Conservation (phyloP, 2,113 vertebrate species). For the Sturnira hondurensis region DNA sequence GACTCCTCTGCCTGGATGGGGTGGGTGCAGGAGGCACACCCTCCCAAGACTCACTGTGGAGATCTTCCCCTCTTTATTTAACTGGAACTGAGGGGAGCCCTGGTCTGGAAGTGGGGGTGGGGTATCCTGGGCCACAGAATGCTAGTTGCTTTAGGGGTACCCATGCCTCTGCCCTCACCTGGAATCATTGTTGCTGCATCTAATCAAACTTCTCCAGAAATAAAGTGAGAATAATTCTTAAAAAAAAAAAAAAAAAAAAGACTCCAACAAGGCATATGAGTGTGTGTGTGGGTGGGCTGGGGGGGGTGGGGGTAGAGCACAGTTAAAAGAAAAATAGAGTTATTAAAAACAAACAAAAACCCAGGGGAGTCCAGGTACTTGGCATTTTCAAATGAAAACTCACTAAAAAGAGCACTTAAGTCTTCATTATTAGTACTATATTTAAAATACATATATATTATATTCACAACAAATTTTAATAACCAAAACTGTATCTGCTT, state of each 20-base stretch:
- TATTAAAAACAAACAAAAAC: slow-evolving; percentile 9
- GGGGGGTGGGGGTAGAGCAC: too few relatives aligned
- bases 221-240: slow-evolving; percentile 79
- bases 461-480: background rate
- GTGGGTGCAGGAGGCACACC: slow-evolving; percentile 32
- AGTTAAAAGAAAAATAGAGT: slow-evolving; percentile 33
- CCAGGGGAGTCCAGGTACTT: background rate
- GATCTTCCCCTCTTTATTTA: slow-evolving; percentile 69
- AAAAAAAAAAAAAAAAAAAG: background rate
- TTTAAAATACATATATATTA: background rate
- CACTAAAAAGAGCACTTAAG: slow-evolving; percentile 68
- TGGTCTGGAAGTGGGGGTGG: slow-evolving; percentile 26
- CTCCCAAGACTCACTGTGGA: slow-evolving; percentile 39
- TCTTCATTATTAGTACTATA: background rate
- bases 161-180: slow-evolving; percentile 62
- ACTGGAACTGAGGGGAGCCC: slow-evolving; percentile 63
- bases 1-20: slow-evolving; percentile 40
- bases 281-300: background rate
- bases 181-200: slow-evolving; percentile 83
- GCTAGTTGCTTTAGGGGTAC: slow-evolving; percentile 64
- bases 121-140: slow-evolving; percentile 55
- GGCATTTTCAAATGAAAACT: slow-evolving; percentile 5
- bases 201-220: slow-evolving; percentile 78
- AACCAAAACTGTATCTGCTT: background rate
- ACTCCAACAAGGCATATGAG: background rate